Evolutionary conservation across 2,888 invertebrate genomes (phyloP).

Genomic region (Chamaedrilus cognettii): DNA sequence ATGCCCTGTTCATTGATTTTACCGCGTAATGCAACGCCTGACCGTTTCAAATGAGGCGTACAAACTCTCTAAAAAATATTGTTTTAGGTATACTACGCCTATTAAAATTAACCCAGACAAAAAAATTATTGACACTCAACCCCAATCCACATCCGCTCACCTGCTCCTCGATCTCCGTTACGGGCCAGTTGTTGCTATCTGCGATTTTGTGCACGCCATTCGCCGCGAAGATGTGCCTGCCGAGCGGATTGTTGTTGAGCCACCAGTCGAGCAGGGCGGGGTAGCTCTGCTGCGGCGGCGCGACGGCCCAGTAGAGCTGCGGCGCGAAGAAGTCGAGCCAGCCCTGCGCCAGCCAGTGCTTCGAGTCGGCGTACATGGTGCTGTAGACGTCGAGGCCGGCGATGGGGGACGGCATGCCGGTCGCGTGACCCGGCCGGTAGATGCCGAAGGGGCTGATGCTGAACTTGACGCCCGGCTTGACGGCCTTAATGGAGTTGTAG

Average conservation of each 20-base stretch:
- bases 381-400: conserved; percentile 44
- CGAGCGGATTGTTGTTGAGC: conserved; percentile 43
- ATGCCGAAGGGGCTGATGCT: conserved; percentile 56
- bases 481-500: conserved; percentile 36
- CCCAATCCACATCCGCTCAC: too few species aligned
- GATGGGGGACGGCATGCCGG: conserved; percentile 40
- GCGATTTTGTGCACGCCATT: conserved; percentile 43
- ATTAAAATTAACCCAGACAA: too few species aligned
- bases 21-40: too few species aligned
- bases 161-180: conserved; percentile 45
- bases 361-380: conserved; percentile 48
- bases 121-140: too few species aligned
- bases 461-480: conserved; percentile 43
- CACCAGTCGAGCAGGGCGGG: conserved; percentile 52
- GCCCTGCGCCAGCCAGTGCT: conserved; percentile 48
- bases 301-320: conserved; percentile 54
- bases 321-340: conserved; percentile 53
- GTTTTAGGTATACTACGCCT: too few species aligned
- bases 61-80: too few species aligned
- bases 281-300: conserved; percentile 51
- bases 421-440: conserved; percentile 49
- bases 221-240: conserved; percentile 46
- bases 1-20: too few species aligned
- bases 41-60: too few species aligned
- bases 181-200: conserved; percentile 41